A percentile compares a stretch with the other conserved stretches of the same genome.
phyloP scores from a whole-genome alignment of 2,113 vertebrate genomes.

The Hydrochoerus hydrochaeris region DNA sequence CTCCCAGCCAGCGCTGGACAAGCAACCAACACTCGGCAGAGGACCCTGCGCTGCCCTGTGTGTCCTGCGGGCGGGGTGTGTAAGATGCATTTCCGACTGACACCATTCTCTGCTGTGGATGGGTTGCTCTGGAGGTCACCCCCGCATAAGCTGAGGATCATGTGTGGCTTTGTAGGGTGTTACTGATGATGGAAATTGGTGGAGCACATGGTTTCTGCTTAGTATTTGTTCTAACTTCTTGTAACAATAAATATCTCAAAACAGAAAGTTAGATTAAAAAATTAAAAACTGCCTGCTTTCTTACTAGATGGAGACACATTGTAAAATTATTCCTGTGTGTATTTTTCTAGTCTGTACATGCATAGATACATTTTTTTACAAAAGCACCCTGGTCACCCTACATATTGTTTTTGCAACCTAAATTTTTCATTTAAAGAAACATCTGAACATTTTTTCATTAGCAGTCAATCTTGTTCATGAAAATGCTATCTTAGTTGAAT shows the following conservation, averaged over 20 bases:
- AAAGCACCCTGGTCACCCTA: slow-evolving; percentile 22
- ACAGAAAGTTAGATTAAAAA: not conserved
- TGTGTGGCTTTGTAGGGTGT: not conserved
- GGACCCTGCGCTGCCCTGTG: not conserved
- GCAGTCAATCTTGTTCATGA: slow-evolving; percentile 70
- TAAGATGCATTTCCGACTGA: not conserved
- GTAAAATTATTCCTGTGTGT: slow-evolving; percentile 5
- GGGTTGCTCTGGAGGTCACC: not conserved
- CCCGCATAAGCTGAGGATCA: not conserved
- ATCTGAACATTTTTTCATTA: slow-evolving; percentile 59
- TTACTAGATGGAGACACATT: not conserved
- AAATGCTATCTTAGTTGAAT: slow-evolving; percentile 65
- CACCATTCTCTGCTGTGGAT: not conserved
- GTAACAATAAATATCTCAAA: not conserved
- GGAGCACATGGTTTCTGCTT: not conserved
- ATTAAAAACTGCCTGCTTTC: not conserved
- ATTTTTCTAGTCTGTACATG: slow-evolving; percentile 23
- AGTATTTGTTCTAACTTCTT: not conserved
- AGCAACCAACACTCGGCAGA: not conserved
- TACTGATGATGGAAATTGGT: not conserved
- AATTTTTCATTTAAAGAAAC: slow-evolving; percentile 61
- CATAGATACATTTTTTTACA: not conserved
- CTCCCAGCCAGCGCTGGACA: no score
- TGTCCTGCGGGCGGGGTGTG: no score
- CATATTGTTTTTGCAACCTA: slow-evolving; percentile 45